These are phyloP conservation scores for Tetragonula clypearis DNA, from an alignment of 1,140 invertebrate species.

Conservation along the genomic window DNA sequence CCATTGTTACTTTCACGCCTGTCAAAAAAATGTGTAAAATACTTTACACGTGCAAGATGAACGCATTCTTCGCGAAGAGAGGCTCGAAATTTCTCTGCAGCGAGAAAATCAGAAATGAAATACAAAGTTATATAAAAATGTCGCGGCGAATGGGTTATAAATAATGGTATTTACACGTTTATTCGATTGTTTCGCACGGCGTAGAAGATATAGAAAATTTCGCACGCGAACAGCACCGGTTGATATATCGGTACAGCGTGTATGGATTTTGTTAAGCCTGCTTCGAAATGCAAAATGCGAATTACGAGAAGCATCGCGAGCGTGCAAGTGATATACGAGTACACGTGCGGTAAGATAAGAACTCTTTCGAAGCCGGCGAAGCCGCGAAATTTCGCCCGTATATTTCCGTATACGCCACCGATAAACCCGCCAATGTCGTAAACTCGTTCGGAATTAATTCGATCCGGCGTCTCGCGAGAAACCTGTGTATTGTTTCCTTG, in stretches of 20 bases:
- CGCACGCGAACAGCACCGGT: not conserved
- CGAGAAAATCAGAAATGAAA: not conserved
- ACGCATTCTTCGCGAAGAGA: no score
- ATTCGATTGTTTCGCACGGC: not conserved
- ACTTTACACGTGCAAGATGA: no score
- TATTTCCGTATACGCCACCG: not conserved
- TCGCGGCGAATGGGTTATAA: not conserved
- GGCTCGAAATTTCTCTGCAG: no score
- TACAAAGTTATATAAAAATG: not conserved
- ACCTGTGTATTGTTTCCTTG: not conserved
- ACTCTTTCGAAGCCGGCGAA: slow-evolving; percentile 9
- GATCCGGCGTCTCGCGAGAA: not conserved
- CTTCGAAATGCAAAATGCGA: slow-evolving; percentile 14
- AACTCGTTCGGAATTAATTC: slow-evolving; percentile 6
- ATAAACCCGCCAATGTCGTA: slow-evolving; percentile 20
- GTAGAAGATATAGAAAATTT: not conserved
- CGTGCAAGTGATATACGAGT: slow-evolving; percentile 14
- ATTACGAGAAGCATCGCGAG: not conserved
- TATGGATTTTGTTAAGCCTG: slow-evolving; percentile 23
- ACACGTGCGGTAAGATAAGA: slow-evolving; percentile 24
- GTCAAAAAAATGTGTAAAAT: no score
- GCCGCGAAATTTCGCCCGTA: slow-evolving; percentile 9
- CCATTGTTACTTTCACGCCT: no score
- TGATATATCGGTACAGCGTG: not conserved
- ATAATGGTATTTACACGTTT: not conserved